Evolutionary conservation across 1,140 invertebrate genomes (phyloP).

Genomic region (Hormaphis cornu): DNA sequence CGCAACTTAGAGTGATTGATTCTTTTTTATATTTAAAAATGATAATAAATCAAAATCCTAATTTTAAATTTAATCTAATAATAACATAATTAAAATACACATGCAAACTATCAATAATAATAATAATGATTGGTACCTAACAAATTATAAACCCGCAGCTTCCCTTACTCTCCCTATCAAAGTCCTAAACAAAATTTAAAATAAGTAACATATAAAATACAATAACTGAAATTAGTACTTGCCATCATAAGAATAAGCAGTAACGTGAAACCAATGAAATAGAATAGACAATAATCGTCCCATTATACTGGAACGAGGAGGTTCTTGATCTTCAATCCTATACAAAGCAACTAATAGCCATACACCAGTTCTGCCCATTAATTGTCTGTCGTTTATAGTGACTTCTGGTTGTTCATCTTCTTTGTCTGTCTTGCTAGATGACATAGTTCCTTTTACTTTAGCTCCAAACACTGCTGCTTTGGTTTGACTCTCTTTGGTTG

Average conservation of each 20-base stretch:
- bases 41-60: too few relatives aligned
- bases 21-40: too few relatives aligned
- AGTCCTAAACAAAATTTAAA: not conserved
- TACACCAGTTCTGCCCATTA: conserved; percentile 90
- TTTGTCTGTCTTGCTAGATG: conserved; percentile 36
- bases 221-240: conserved; percentile 35
- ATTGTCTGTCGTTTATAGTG: conserved; percentile 57
- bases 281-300: conserved; percentile 88
- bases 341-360: conserved; percentile 93
- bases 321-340: conserved; percentile 73
- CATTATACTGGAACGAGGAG: conserved; percentile 63
- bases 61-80: too few relatives aligned
- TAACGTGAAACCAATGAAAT: conserved; percentile 99
- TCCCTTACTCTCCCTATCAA: not conserved
- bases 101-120: too few relatives aligned
- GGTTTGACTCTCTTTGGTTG: conserved; percentile 42
- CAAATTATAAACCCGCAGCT: not conserved
- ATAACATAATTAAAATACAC: too few relatives aligned
- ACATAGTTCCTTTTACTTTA: conserved; percentile 37
- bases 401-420: conserved; percentile 40
- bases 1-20: too few relatives aligned
- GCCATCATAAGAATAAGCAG: conserved; percentile 92
- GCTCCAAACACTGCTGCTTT: conserved; percentile 42
- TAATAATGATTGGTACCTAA: too few relatives aligned
- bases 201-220: too few relatives aligned